Conservation (phyloP, 2,888 invertebrate genomes). For the Diploptera punctata region DNA sequence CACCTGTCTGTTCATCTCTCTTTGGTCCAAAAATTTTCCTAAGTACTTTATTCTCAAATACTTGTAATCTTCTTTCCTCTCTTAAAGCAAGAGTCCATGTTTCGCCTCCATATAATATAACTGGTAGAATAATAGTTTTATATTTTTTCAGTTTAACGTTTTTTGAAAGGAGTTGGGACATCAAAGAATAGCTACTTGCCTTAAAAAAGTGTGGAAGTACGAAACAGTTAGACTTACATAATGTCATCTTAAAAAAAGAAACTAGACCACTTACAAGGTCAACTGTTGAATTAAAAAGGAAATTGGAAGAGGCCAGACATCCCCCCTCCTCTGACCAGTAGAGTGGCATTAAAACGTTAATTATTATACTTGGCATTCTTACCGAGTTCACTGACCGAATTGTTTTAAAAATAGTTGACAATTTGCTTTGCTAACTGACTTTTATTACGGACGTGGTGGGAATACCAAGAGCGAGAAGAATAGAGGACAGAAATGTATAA, state of each 20-base stretch:
- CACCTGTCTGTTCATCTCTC: too few relatives aligned
- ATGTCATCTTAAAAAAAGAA: background rate
- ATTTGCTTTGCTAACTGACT: background rate
- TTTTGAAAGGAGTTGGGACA: too few relatives aligned
- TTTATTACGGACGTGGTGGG: background rate
- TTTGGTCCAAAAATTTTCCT: too few relatives aligned
- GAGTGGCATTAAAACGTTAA: background rate
- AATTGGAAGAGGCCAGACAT: background rate
- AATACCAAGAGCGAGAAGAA: too few relatives aligned
- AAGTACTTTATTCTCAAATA: too few relatives aligned
- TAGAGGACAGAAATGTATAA: too few relatives aligned
- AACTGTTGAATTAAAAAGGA: conserved; percentile 3
- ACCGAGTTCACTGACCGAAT: background rate
- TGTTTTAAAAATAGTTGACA: background rate
- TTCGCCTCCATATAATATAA: too few relatives aligned
- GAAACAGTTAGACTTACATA: background rate
- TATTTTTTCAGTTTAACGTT: too few relatives aligned
- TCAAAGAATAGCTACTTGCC: too few relatives aligned
- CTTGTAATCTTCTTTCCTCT: too few relatives aligned
- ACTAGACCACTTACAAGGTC: conserved; percentile 2
- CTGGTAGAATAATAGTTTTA: too few relatives aligned
- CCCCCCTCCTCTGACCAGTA: background rate
- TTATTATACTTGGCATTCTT: background rate
- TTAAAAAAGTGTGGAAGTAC: background rate
- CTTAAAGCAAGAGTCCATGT: too few relatives aligned